phyloP scores from a whole-genome alignment of 2,113 vertebrate species.

The human (Homo sapiens) region DNA sequence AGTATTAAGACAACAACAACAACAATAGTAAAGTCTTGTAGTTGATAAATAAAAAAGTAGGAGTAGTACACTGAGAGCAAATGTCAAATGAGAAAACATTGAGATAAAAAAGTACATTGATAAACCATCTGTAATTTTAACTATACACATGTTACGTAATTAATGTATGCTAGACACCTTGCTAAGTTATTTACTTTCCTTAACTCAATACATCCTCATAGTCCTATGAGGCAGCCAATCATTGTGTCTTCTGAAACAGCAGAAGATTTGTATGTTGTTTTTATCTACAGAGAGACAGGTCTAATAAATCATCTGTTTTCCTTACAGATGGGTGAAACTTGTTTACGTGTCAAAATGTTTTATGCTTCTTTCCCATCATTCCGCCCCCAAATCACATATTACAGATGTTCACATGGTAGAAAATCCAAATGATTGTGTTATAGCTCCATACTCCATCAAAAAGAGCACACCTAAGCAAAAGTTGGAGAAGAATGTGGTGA shows the following conservation, averaged over 20 bases:
- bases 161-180: background rate
- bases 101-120: background rate
- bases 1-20: background rate
- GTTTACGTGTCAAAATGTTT: background rate
- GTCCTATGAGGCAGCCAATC: background rate
- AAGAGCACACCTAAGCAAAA: background rate
- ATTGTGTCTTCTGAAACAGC: background rate
- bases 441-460: background rate
- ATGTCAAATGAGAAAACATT: background rate
- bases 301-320: slow-evolving; percentile 40
- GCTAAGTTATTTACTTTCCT: background rate
- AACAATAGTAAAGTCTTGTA: background rate
- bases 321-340: background rate
- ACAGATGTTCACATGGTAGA: background rate
- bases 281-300: background rate
- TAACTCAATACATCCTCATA: background rate
- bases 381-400: background rate
- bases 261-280: background rate
- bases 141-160: background rate
- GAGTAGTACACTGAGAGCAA: background rate
- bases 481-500: background rate
- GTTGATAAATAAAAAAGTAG: background rate
- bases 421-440: background rate
- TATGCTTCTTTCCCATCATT: background rate
- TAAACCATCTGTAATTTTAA: background rate